These are phyloP conservation scores for Montipora capricornis DNA, from an alignment of 64 coral and sea anemone species.

Conservation along the genomic window DNA sequence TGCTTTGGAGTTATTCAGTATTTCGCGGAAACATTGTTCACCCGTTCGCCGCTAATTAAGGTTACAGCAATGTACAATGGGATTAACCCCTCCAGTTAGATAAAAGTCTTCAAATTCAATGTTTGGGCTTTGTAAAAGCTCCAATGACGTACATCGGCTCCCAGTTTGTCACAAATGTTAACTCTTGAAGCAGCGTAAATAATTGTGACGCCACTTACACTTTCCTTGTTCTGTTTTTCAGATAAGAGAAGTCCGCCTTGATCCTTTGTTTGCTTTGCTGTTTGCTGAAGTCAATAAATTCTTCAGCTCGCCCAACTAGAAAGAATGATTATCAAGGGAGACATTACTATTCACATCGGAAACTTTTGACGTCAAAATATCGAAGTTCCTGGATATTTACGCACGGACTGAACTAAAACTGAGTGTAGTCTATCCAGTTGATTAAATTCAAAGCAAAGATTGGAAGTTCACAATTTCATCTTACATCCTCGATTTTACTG, in stretches of 20 bases:
- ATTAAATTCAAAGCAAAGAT: not conserved
- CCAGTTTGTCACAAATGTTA: not conserved
- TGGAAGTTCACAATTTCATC: not conserved
- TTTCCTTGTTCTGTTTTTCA: conserved; percentile 24
- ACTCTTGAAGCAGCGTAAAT: not conserved
- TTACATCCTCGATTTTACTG: no score
- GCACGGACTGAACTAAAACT: not conserved
- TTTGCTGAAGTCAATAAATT: not conserved
- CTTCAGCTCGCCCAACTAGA: not conserved
- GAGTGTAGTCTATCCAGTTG: not conserved
- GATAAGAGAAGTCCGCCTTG: not conserved
- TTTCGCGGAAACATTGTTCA: not conserved
- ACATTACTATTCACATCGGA: conserved; percentile 13
- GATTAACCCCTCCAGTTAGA: conserved; percentile 1
- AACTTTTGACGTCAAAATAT: conserved; percentile 2
- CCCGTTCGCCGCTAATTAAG: conserved; percentile 3
- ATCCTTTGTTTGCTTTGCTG: not conserved
- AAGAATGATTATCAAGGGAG: not conserved
- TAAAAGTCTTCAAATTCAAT: conserved; percentile 24
- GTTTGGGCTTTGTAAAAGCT: conserved; percentile 26
- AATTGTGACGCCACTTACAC: not conserved
- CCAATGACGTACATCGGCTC: not conserved
- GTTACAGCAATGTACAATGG: not conserved
- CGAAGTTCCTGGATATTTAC: not conserved
- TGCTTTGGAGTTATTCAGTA: not conserved